Evolutionary conservation across 2,797 vertebrate species (phyloP), one percentile per base, ranked within the genome.

Genomic region (Lithobates pipiens): DNA sequence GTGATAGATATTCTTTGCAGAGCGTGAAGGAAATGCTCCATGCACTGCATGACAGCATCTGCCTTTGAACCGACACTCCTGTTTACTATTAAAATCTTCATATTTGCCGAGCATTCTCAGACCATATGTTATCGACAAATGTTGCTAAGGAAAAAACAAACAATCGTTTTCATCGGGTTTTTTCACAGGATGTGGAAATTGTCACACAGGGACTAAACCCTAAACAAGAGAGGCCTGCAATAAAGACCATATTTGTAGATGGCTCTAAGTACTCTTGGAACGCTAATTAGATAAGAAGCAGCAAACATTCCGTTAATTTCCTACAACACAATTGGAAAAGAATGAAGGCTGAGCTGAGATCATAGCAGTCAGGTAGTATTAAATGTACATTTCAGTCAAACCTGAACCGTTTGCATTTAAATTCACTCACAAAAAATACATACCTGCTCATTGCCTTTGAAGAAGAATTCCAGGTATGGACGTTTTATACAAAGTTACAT

Each of bases 41-140:
- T 90, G 71, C 82, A 13, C 89, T 89, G 84, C 73, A 89, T 91
- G 90, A 91, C 89, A 92, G 93, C 92, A 92, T 91, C 92, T 94
- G 94, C 92, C 94, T 91, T 88, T 76, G 88, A 79, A 72, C 92
- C 89, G 82, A 89, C 91, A 91, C 92, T 92, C 93, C 92, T 94
- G 93, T 94, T 94, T 95, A 94, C 93, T 94, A 92, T 93, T 94
- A 94, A 94, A 95, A 93, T 92, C 89, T 89, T 91, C 91, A 92
- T 95, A 94, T 95, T 95, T 95, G 94, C 90, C 70, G 93, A 95
- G 93, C 91, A 90, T 93, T 92, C 89, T 91, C 91, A 92, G 92
- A 94, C 94, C 94, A 95, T 95, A 95, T 95, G 95, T 90, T 94
- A 93, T 92, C 92, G 93, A 91, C 94, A 95, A 94, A 95, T 94